Base-by-base conservation (phyloP, 2,888 invertebrate genomes). In the Aporophyla nigra region DNA sequence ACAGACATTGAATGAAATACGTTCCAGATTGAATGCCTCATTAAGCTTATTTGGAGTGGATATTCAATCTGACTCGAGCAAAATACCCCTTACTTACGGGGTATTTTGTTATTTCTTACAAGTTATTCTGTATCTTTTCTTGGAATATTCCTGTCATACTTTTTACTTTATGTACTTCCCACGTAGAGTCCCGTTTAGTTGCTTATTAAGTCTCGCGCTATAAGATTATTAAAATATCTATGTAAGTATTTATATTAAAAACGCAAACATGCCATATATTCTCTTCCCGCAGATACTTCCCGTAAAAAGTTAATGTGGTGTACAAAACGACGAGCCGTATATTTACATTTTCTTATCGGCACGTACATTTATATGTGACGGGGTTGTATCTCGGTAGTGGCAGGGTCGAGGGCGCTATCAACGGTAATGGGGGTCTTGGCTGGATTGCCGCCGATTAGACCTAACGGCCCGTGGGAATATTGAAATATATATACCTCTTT, bases 361-460 rank as follows among this genome's bases (percentile, higher is more conserved):
- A 91, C 90, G 91, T 91, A 92, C 89, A 89, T 92, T 92, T 92
- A 92, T 92, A 92, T 92, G 92, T 90, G 92, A 92, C 90, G 88
- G 90, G 87, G 79, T 74, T 80, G 85, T 89, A 80, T 84, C 86
- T 87, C 77, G 82, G 77, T 59, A 80, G 84, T 61, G 53, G 82
- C 76, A 76, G 84, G 87, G 86, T 88, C 84, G 93, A 93, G 91
- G 91, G 91, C 89, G 91, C 93, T 92, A 95, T 95, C 94, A 93
- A 87, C 90, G 87, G 93, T 95, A 95, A 95, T 95, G 93, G 95
- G 82, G 94, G 93, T 93, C 93, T 91, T 90, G 91, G 89, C 90
- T 91, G 92, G 93, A 94, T 93, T 92, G 93, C 92, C 92, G 89
- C 90, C 94, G 94, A 95, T 95, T 95, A 95, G 91, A 89, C 90